These are phyloP conservation scores for Tarsius wallacei DNA, from an alignment of 2,797 vertebrate genomes.

Conservation along the genomic window DNA sequence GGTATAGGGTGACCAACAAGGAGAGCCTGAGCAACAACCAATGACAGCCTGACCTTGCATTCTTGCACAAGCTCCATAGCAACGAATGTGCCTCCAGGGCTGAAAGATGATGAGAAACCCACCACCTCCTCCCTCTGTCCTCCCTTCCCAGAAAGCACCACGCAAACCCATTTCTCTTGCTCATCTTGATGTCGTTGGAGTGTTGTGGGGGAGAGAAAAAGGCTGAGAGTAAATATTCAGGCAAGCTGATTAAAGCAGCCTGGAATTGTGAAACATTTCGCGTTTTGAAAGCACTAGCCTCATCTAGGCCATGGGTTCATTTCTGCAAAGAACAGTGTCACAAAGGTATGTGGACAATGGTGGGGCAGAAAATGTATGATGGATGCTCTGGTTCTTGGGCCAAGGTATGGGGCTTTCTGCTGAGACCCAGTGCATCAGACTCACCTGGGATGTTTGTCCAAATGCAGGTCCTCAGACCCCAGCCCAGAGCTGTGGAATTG, in stretches of 20 bases:
- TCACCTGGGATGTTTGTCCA: not conserved
- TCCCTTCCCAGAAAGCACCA: not conserved
- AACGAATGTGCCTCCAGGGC: not conserved
- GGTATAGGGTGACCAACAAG: conserved; percentile 79
- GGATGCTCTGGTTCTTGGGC: not conserved
- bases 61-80: conserved; percentile 37
- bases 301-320: not conserved
- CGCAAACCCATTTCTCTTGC: conserved; percentile 24
- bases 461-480: not conserved
- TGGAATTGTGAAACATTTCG: not conserved
- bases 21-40: not conserved
- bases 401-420: not conserved
- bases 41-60: conserved; percentile 1
- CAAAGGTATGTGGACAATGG: not conserved
- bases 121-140: not conserved
- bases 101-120: not conserved
- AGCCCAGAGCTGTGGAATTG: not conserved
- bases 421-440: not conserved
- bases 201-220: not conserved
- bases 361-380: not conserved
- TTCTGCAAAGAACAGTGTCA: not conserved
- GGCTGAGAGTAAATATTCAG: not conserved
- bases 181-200: not conserved
- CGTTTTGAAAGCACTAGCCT: conserved; percentile 3
- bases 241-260: not conserved